Evolutionary conservation across 2,797 vertebrate species (phyloP).

Genomic region (Stomatorhinus walkeri): DNA sequence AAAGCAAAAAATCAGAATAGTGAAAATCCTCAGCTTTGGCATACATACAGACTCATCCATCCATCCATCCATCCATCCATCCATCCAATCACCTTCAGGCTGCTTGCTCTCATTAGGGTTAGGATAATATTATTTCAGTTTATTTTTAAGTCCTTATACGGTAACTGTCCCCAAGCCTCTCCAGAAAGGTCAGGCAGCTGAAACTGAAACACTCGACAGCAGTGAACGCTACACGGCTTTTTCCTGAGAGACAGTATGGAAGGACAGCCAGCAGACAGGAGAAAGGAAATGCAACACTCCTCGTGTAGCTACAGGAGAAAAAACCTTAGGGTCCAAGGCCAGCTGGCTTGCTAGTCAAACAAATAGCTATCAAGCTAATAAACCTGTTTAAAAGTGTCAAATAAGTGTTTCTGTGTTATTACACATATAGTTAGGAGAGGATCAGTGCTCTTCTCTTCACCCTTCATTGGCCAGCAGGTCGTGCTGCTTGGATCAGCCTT

Average conservation of each 20-base stretch:
- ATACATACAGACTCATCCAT: background rate
- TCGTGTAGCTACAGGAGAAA: background rate
- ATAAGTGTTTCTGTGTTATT: too few relatives aligned
- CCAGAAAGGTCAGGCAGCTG: background rate
- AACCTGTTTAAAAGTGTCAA: background rate
- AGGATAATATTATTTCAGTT: background rate
- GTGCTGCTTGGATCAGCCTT: background rate
- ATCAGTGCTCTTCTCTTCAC: background rate
- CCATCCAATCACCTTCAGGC: background rate
- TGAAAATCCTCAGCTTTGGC: slow-evolving; percentile 18
- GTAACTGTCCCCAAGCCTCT: background rate
- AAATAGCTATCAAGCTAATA: background rate
- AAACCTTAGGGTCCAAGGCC: background rate
- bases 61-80: background rate
- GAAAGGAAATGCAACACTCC: background rate
- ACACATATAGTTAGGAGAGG: background rate
- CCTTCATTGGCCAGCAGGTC: background rate
- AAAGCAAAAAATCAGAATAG: slow-evolving; percentile 31
- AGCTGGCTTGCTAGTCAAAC: background rate
- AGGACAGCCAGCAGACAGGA: background rate
- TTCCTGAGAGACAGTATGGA: background rate
- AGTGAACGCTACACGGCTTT: background rate
- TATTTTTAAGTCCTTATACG: background rate
- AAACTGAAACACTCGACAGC: background rate
- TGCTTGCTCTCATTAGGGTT: background rate